These are phyloP conservation scores for Rhabdomys dilectus DNA, from an alignment of 2,113 vertebrate genomes.

Conservation along the genomic window DNA sequence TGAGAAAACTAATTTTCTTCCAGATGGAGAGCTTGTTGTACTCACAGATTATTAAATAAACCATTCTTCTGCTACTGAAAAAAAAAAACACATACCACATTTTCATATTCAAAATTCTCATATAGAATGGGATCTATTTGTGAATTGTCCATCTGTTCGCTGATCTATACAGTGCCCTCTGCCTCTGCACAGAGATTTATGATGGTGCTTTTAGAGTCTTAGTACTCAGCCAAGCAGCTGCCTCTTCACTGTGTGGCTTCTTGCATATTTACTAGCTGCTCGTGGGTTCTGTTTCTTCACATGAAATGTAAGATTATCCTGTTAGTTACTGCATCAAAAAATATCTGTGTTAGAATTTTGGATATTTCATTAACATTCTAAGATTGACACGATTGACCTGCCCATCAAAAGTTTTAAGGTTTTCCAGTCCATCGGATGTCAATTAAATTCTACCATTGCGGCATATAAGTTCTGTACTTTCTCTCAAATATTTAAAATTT, in stretches of 20 bases:
- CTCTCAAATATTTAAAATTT: conserved; percentile 13
- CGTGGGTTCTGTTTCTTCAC: background rate
- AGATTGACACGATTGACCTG: background rate
- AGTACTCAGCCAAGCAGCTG: background rate
- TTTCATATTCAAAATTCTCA: conserved; percentile 26
- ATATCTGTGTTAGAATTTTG: background rate
- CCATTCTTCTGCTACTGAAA: background rate
- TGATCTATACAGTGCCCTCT: background rate
- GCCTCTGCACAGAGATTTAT: background rate
- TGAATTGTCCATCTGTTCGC: conserved; percentile 39
- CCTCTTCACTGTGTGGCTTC: background rate
- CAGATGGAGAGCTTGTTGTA: background rate
- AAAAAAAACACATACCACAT: background rate
- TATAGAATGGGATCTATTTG: conserved; percentile 11
- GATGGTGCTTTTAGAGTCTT: background rate
- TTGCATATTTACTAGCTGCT: background rate
- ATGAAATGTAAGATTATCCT: conserved; percentile 23
- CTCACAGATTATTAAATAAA: conserved; percentile 48
- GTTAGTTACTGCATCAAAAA: background rate
- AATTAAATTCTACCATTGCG: background rate
- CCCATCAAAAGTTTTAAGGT: background rate
- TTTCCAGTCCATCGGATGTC: background rate
- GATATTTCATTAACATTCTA: background rate
- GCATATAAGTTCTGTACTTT: background rate
- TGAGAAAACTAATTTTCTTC: background rate